These are phyloP conservation scores for Nesidiocoris tenuis DNA, from an alignment of 2,888 invertebrate species.

Conservation along the genomic window DNA sequence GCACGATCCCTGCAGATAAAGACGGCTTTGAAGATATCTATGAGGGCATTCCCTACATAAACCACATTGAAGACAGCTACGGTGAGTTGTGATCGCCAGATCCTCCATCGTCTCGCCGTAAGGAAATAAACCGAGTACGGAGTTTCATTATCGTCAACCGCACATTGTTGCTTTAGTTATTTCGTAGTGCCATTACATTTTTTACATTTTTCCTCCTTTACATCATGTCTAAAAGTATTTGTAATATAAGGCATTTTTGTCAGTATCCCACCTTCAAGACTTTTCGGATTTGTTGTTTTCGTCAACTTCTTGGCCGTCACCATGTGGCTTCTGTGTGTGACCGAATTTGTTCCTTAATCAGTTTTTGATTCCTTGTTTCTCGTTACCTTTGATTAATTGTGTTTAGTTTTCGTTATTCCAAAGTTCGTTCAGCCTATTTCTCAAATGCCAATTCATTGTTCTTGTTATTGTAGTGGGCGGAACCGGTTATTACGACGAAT, in stretches of 20 bases:
- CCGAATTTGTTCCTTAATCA: background rate
- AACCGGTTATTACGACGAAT: constrained; percentile 28
- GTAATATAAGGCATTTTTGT: too few relatives aligned
- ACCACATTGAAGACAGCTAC: constrained; percentile 19
- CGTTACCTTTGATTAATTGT: background rate
- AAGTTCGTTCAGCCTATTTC: background rate
- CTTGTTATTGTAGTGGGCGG: constrained; percentile 26
- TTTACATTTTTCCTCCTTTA: too few relatives aligned
- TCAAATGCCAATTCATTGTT: background rate
- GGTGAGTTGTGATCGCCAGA: too few relatives aligned
- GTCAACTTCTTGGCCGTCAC: constrained; percentile 34
- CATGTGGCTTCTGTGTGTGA: background rate
- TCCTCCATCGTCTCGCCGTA: too few relatives aligned
- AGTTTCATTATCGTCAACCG: too few relatives aligned
- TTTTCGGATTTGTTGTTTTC: too few relatives aligned
- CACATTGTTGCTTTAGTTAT: too few relatives aligned
- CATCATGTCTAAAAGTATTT: too few relatives aligned
- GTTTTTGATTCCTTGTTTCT: background rate
- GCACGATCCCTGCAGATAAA: constrained; percentile 28
- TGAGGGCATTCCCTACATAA: constrained; percentile 21
- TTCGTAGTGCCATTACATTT: too few relatives aligned
- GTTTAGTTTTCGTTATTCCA: background rate
- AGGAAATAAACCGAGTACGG: too few relatives aligned
- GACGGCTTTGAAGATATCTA: constrained; percentile 23
- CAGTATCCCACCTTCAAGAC: too few relatives aligned